Conservation (phyloP, 2,797 vertebrate genomes). For the Xenops minutus region DNA sequence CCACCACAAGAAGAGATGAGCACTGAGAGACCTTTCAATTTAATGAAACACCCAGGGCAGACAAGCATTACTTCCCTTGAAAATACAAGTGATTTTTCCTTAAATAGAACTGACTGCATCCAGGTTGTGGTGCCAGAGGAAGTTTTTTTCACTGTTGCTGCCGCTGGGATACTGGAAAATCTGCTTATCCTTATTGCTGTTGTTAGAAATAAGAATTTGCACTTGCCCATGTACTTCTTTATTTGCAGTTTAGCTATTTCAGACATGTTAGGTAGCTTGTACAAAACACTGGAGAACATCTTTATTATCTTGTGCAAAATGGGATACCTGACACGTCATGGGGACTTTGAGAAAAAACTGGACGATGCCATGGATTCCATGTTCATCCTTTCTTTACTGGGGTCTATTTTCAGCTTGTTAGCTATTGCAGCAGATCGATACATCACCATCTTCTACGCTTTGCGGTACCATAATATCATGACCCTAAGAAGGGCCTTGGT, state of each 20-base stretch:
- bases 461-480: slow-evolving; percentile 92
- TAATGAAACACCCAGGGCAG: slow-evolving; percentile 41
- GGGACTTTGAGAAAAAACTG: slow-evolving; percentile 78
- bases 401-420: slow-evolving; percentile 90
- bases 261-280: slow-evolving; percentile 89
- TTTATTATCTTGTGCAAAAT: slow-evolving; percentile 83
- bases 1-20: slow-evolving; percentile 37
- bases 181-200: slow-evolving; percentile 89
- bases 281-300: slow-evolving; percentile 89
- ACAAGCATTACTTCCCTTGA: background rate
- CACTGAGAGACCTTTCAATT: slow-evolving; percentile 21
- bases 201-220: slow-evolving; percentile 88
- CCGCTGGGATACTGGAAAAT: slow-evolving; percentile 87
- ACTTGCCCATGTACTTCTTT: slow-evolving; percentile 94
- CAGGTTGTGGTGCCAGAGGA: slow-evolving; percentile 83
- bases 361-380: slow-evolving; percentile 91
- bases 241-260: slow-evolving; percentile 95
- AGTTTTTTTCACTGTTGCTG: slow-evolving; percentile 86
- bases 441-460: slow-evolving; percentile 93
- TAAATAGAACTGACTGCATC: slow-evolving; percentile 81
- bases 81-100: slow-evolving; percentile 52
- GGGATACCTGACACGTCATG: slow-evolving; percentile 80
- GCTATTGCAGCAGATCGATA: slow-evolving; percentile 93
- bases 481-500: slow-evolving; percentile 80
- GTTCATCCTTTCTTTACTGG: slow-evolving; percentile 88